Evolutionary conservation across 2,888 invertebrate genomes (phyloP).

Genomic region (Drosophila infuscata): DNA sequence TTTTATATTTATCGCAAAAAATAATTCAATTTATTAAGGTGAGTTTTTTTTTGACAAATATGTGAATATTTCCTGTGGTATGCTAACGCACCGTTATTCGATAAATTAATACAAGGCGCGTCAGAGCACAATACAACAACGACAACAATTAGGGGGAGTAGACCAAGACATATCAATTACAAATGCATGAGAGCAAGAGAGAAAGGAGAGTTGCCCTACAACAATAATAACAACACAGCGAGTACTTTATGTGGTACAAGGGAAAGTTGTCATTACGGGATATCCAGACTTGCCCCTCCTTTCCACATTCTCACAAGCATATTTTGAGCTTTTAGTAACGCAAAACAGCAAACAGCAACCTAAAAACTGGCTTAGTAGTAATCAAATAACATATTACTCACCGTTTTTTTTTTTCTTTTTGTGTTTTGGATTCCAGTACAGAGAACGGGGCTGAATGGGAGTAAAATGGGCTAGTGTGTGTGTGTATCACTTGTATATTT

Average conservation of each 20-base stretch:
- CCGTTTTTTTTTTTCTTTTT: constrained; percentile 54
- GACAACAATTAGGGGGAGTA: constrained; percentile 45
- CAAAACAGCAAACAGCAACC: constrained; percentile 26
- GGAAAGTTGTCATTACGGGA: constrained; percentile 52
- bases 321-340: constrained; percentile 18
- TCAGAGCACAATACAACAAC: constrained; percentile 14
- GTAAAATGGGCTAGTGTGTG: constrained; percentile 28
- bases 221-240: constrained; percentile 23
- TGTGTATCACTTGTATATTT: constrained; percentile 40
- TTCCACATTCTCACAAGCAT: neutral
- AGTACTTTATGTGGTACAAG: constrained; percentile 42
- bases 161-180: constrained; percentile 37
- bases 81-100: constrained; percentile 39
- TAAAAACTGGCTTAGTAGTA: constrained; percentile 63
- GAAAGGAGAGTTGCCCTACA: constrained; percentile 24
- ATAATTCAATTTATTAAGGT: constrained; percentile 16
- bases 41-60: neutral
- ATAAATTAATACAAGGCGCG: constrained; percentile 46
- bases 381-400: constrained; percentile 65
- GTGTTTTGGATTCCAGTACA: constrained; percentile 42
- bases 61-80: constrained; percentile 34
- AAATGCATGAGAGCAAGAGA: constrained; percentile 2
- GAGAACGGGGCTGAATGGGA: constrained; percentile 39
- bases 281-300: constrained; percentile 1
- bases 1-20: constrained; percentile 15